Conservation (phyloP, 2,797 vertebrate species). For the Sciaenops ocellatus region DNA sequence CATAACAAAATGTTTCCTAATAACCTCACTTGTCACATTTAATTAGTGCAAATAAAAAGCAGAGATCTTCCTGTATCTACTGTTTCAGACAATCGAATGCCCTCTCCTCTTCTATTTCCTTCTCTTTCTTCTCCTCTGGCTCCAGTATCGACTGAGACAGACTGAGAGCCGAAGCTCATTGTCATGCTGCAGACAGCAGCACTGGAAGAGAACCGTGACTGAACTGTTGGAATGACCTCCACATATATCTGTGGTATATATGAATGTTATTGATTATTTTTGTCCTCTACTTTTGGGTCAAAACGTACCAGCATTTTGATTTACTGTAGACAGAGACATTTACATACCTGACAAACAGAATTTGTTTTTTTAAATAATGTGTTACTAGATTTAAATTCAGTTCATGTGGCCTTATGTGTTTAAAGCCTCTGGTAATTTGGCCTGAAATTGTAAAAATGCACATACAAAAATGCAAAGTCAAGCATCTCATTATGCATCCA, state of each 20-base stretch:
- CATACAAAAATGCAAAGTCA: too few species aligned
- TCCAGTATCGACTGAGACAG: conserved; percentile 43
- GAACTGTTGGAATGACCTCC: conserved; percentile 40
- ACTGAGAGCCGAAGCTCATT: conserved; percentile 49
- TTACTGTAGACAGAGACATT: background rate
- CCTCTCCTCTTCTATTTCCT: background rate
- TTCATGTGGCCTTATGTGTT: background rate
- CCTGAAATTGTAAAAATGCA: too few species aligned
- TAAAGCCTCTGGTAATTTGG: too few species aligned
- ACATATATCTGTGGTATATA: background rate
- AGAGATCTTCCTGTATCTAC: background rate
- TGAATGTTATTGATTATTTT: conserved; percentile 9
- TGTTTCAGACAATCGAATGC: too few species aligned
- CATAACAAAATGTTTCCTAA: background rate
- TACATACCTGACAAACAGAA: background rate
- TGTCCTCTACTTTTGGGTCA: background rate
- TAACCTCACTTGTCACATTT: background rate
- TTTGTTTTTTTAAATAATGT: background rate
- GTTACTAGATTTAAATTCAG: background rate
- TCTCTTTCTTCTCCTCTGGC: conserved; percentile 29
- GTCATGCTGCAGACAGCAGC: conserved; percentile 52
- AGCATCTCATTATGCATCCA: too few species aligned
- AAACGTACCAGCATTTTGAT: background rate
- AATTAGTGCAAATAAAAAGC: background rate
- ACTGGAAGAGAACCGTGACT: conserved; percentile 15